Evolutionary conservation across 2,113 vertebrate genomes (phyloP), one percentile per base, ranked within the genome.

Genomic region (Leuciscus idus): DNA sequence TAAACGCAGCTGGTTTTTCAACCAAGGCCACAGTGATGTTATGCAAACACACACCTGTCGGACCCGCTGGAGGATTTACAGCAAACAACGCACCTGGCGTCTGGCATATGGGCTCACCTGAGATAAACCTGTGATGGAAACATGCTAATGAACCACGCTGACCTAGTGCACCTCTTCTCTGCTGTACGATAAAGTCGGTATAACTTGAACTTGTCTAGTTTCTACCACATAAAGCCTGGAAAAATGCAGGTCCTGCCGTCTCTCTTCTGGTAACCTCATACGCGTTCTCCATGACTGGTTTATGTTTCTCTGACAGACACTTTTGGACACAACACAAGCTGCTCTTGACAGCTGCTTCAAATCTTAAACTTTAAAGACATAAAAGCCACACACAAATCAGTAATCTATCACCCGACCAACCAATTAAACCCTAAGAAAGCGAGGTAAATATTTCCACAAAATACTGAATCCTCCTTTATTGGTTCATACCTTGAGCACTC

Each of bases 401-500:
- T n/a, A 73, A 11, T 21, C 19, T 66, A 72, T 43, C 2, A 43
- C 36, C 9, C 36, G 2, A 5, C 36, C 11, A 72, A 39, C 7
- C 33, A 70, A 23, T 70, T 39, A 70, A 48, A 36, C 86, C 43
- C 3, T 13, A n/a, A 57, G 19, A 5, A 68, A 26, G 12, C 33
- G 9, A 72, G 43, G 33, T 6, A 9, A 57, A 61, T 9, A 30
- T 39, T 64, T 78, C 23, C 13, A 39, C 33, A 83, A 43, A 12
- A 50, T 8, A 30, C 17, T 62, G 77, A 80, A 80, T 19, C 3
- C 2, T 80, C 50, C 55, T 48, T 48, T 48, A 21, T 2, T 64
- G 55, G 6, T 30, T 70, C 21, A 33, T 89, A 91, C 90, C 89
- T 91, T 87, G 8, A 46, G 43, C 77, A 85, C 48, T 46, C 70